Evolutionary conservation across 2,113 vertebrate species (phyloP).

Genomic region (Chinchilla lanigera): DNA sequence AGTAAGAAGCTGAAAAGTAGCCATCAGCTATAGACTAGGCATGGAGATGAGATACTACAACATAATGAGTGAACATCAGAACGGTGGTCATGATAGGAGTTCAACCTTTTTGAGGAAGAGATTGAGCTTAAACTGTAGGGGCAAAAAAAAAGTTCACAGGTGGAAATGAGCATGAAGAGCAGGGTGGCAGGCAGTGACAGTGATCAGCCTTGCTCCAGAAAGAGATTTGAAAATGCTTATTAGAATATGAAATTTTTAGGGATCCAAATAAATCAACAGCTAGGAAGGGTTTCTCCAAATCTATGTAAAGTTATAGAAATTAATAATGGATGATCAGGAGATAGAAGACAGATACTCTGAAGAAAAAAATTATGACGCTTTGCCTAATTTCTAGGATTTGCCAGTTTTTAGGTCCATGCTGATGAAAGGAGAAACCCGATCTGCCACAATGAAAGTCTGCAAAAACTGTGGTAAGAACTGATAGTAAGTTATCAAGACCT

Average conservation of each 20-base stretch:
- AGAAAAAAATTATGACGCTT: neutral
- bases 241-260: neutral
- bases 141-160: neutral
- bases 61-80: neutral
- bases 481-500: neutral
- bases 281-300: neutral
- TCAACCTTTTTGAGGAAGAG: neutral
- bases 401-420: neutral
- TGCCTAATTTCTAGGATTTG: neutral
- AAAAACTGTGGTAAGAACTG: neutral
- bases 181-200: neutral
- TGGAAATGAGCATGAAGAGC: neutral
- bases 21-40: fast-evolving
- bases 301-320: neutral
- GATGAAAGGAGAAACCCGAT: neutral
- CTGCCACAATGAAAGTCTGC: neutral
- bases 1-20: neutral
- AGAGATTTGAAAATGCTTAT: neutral
- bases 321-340: neutral
- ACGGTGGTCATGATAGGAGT: neutral
- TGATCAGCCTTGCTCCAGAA: neutral
- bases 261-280: neutral
- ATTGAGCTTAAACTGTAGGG: neutral
- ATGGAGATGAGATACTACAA: neutral
- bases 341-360: neutral